phyloP scores from a whole-genome alignment of 2,797 vertebrate genomes.

The Peromyscus attwateri region DNA sequence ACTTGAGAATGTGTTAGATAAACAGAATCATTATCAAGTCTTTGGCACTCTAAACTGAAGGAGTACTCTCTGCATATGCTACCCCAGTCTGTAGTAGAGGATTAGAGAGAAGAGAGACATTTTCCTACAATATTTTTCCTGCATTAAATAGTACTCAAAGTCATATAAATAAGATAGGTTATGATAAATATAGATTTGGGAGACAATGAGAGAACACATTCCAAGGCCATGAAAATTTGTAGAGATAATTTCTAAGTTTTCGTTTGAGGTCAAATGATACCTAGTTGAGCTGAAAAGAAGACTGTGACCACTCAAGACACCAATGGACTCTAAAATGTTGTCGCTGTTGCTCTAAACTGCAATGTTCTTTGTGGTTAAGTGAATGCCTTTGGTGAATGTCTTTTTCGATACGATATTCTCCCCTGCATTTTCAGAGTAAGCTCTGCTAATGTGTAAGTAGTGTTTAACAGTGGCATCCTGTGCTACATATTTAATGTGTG shows the following conservation, averaged over 20 bases:
- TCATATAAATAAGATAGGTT: background rate
- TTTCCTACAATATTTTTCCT: background rate
- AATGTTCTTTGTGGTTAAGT: slow-evolving; percentile 20
- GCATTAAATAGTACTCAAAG: slow-evolving; percentile 40
- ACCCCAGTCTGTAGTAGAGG: background rate
- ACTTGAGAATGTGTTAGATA: background rate
- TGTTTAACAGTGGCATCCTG: slow-evolving; percentile 69
- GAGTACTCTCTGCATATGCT: background rate
- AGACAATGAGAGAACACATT: background rate
- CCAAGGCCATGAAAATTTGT: background rate
- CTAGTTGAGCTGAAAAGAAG: background rate
- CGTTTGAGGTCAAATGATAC: background rate
- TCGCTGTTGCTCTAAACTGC: background rate
- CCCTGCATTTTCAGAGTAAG: slow-evolving; percentile 31
- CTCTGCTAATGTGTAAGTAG: slow-evolving; percentile 65
- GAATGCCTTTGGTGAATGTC: background rate
- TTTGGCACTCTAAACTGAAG: background rate
- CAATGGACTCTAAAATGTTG: background rate
- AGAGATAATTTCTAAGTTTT: background rate
- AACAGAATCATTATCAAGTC: background rate
- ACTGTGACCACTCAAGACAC: background rate
- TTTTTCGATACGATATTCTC: slow-evolving; percentile 64
- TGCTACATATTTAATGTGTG: slow-evolving; percentile 73
- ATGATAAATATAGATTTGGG: background rate
- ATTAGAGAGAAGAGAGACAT: background rate